Evolutionary conservation across 2,888 invertebrate species (phyloP).

Genomic region (Morpho achilles): DNA sequence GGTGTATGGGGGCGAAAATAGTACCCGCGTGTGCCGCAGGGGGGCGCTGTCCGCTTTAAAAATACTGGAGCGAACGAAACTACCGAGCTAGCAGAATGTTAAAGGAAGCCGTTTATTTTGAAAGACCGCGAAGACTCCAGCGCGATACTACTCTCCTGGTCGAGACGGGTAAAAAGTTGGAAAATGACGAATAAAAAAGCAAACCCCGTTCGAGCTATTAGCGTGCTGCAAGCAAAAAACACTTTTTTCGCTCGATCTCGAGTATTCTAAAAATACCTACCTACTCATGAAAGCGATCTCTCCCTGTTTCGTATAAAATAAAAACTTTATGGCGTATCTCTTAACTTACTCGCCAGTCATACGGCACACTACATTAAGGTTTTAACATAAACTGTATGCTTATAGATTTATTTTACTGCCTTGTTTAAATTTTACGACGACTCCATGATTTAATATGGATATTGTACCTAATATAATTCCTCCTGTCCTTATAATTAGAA

Average conservation of each 20-base stretch:
- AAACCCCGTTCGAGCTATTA: constrained; percentile 44
- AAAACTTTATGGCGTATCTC: not conserved
- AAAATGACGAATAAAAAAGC: constrained; percentile 48
- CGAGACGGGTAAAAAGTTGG: constrained; percentile 50
- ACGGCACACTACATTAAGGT: not conserved
- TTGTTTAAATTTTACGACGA: too few species aligned
- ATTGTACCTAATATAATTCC: too few species aligned
- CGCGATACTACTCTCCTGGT: constrained; percentile 44
- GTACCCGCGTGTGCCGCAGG: constrained; percentile 59
- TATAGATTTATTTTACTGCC: too few species aligned
- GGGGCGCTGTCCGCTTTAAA: constrained; percentile 73
- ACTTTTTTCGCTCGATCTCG: constrained; percentile 41
- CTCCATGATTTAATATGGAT: too few species aligned
- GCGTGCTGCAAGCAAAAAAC: constrained; percentile 41
- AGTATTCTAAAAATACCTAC: constrained; percentile 31
- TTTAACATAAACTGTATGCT: too few species aligned
- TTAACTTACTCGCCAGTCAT: constrained; percentile 5
- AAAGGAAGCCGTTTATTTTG: constrained; percentile 71
- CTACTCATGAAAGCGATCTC: constrained; percentile 28
- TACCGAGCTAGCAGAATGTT: constrained; percentile 60
- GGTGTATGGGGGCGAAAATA: constrained; percentile 29
- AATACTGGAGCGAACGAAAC: constrained; percentile 68
- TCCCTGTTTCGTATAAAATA: constrained; percentile 9
- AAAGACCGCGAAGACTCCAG: constrained; percentile 48
- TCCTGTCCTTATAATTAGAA: too few species aligned